Percentiles rank a stretch among this genome's conserved stretches.
Evolutionary conservation across 2,888 invertebrate species (phyloP).

Genomic region (Pseudococcus longispinus): DNA sequence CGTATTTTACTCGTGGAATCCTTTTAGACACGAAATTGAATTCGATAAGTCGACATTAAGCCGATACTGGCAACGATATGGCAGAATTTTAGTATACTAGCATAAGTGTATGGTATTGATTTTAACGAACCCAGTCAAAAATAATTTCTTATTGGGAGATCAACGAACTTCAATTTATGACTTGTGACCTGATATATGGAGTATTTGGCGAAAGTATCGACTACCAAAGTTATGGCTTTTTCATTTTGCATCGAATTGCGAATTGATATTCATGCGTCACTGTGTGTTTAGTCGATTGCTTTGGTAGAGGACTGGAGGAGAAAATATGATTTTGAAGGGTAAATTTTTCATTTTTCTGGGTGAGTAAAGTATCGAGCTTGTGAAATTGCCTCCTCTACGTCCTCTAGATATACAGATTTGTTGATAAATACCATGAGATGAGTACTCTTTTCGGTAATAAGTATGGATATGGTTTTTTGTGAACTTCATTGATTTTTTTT

Average conservation of each 20-base stretch:
- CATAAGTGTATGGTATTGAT: neutral
- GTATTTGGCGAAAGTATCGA: neutral
- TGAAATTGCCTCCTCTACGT: no score
- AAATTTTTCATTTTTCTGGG: no score
- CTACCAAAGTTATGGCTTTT: neutral
- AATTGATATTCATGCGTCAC: no score
- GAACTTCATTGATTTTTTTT: no score
- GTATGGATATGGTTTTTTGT: no score
- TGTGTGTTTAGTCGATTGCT: no score
- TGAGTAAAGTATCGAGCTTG: no score
- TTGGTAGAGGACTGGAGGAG: no score
- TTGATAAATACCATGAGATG: no score
- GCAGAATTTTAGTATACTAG: neutral
- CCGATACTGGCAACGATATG: neutral
- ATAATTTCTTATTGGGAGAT: neutral
- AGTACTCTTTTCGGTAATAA: no score
- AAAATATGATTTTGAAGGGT: no score
- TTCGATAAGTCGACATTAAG: constrained; percentile 4
- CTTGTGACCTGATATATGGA: neutral
- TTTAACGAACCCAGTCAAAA: neutral
- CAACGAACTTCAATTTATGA: neutral
- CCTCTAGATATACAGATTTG: no score
- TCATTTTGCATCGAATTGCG: neutral
- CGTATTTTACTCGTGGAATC: neutral
- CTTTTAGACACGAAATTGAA: neutral